Conservation (phyloP, 2,113 vertebrate genomes). For the Toxotes chatareus region DNA sequence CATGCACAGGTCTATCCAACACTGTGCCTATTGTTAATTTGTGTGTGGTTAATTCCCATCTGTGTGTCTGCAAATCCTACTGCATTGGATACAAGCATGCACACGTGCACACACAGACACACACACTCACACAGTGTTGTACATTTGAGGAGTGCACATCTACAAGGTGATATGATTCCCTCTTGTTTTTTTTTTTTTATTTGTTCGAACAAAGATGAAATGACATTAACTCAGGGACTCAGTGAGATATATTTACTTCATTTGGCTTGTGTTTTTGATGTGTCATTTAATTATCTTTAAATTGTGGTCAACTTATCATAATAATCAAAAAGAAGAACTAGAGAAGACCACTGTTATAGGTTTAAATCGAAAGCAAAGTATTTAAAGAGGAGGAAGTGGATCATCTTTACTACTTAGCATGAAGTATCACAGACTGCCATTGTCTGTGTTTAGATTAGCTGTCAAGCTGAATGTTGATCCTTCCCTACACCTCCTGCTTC, state of each 20-base stretch:
- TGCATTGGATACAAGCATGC: slow-evolving; percentile 26
- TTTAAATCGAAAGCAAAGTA: background rate
- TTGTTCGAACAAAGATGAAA: background rate
- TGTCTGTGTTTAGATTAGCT: background rate
- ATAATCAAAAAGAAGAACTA: background rate
- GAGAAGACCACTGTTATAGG: background rate
- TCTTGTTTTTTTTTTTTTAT: background rate
- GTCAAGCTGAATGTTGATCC: slow-evolving; percentile 11
- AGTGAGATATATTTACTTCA: background rate
- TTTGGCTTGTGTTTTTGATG: background rate
- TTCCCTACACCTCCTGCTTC: background rate
- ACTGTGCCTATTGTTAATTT: slow-evolving; percentile 62
- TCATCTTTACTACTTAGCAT: background rate
- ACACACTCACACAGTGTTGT: background rate
- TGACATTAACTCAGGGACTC: background rate
- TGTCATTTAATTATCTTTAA: background rate
- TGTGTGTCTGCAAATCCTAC: slow-evolving; percentile 53
- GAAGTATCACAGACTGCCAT: background rate
- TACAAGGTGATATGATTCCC: background rate
- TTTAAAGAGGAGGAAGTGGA: too few species aligned
- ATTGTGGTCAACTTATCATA: background rate
- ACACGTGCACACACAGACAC: background rate
- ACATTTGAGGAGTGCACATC: background rate
- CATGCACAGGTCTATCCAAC: slow-evolving; percentile 30
- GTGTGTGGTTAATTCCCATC: slow-evolving; percentile 51